These are phyloP conservation scores for Caenorhabditis doughertyi DNA, from an alignment of 2,888 invertebrate species.

Conservation along the genomic window DNA sequence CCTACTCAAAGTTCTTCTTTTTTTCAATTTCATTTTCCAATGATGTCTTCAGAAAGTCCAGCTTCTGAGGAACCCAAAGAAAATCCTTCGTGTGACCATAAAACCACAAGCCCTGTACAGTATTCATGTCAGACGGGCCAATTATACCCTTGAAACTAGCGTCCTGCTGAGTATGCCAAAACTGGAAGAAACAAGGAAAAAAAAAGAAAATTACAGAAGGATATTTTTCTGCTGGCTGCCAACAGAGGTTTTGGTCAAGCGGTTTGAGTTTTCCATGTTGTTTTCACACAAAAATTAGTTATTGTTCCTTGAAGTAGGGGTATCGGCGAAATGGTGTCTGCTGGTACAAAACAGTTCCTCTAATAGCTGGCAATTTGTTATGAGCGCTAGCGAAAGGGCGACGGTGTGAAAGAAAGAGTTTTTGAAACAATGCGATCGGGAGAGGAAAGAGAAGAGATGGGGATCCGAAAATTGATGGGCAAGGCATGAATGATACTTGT, in stretches of 20 bases:
- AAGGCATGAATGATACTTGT: conserved; percentile 53
- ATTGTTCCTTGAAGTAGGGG: conserved; percentile 1
- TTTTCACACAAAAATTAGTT: not conserved
- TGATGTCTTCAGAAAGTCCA: not conserved
- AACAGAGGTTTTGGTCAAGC: conserved; percentile 7
- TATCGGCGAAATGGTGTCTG: not conserved
- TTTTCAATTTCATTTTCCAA: not conserved
- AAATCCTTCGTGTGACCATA: no score
- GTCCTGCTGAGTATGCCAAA: conserved; percentile 49
- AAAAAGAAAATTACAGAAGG: conserved; percentile 8
- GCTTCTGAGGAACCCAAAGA: no score
- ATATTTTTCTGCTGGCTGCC: not conserved
- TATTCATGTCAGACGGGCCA: conserved; percentile 35
- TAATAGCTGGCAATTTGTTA: conserved; percentile 62
- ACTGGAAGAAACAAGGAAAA: conserved; percentile 21
- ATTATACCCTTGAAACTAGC: conserved; percentile 59
- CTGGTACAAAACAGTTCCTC: conserved; percentile 59
- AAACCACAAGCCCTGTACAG: conserved; percentile 26
- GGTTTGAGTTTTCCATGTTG: not conserved
- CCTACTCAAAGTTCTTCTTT: not conserved
- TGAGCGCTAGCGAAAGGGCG: conserved; percentile 36
- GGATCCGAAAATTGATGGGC: conserved; percentile 59
- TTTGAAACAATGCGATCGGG: conserved; percentile 53
- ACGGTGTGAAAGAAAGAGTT: conserved; percentile 35
- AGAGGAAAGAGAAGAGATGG: not conserved